phyloP scores from a whole-genome alignment of 2,888 invertebrate genomes.

The Bruchidius siliquastri region DNA sequence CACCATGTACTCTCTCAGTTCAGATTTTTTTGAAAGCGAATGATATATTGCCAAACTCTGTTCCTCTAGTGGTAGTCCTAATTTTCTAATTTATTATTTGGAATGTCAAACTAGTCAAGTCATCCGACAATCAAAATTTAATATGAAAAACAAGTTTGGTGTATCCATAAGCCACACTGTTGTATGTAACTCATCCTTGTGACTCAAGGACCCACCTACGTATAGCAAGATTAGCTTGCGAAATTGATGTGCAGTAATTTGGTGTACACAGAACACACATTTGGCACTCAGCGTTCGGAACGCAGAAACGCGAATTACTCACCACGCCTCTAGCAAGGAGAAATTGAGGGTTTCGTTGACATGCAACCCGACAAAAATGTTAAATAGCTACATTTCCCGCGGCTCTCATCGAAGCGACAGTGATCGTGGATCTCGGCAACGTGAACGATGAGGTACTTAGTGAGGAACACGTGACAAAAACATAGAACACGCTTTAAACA shows the following conservation, averaged over 20 bases:
- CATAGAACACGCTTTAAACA: neutral
- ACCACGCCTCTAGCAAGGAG: neutral
- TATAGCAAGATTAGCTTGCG: neutral
- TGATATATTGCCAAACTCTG: too few relatives aligned
- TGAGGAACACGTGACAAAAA: neutral
- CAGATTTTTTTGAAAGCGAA: too few relatives aligned
- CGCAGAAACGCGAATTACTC: neutral
- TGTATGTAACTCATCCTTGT: too few relatives aligned
- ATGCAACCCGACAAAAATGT: neutral
- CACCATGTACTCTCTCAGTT: too few relatives aligned
- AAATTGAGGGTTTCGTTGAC: neutral
- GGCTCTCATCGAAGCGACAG: neutral
- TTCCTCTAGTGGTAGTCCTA: too few relatives aligned
- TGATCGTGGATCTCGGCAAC: too few relatives aligned
- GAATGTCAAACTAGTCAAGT: too few relatives aligned
- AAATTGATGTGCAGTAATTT: neutral
- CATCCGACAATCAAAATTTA: too few relatives aligned
- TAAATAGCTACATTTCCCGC: neutral
- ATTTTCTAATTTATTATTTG: too few relatives aligned
- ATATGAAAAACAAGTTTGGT: too few relatives aligned
- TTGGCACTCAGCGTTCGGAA: neutral
- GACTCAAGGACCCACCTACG: neutral
- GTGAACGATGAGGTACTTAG: neutral
- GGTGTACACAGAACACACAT: neutral
- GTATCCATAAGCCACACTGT: too few relatives aligned